Percentiles rank a stretch among this genome's conserved stretches.
Evolutionary conservation across 2,113 vertebrate genomes (phyloP).

Genomic region (Alectura lathami): DNA sequence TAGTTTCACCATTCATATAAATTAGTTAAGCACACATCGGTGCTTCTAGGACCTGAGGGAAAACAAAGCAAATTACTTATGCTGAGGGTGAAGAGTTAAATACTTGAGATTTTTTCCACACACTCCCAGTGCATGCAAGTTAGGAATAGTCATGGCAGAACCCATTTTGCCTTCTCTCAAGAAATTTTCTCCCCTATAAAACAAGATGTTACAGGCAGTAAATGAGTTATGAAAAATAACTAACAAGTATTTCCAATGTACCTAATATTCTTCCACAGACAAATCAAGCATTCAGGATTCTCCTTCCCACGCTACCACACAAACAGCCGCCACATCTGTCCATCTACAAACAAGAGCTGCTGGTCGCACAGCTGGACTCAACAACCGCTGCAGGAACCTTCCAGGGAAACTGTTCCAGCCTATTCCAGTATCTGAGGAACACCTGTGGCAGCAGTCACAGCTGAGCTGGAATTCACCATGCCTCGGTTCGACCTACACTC

Average conservation of each 20-base stretch:
- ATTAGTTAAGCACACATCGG: background rate
- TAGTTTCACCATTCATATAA: background rate
- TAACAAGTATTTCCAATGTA: background rate
- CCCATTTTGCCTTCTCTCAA: background rate
- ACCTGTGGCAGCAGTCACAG: background rate
- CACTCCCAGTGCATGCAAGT: background rate
- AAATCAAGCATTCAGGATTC: background rate
- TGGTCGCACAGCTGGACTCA: no score
- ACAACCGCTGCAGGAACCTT: background rate
- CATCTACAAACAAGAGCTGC: background rate
- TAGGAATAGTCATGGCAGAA: background rate
- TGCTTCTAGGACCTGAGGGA: background rate
- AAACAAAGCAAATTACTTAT: background rate
- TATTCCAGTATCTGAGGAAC: background rate
- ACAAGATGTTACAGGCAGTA: background rate
- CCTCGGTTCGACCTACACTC: background rate
- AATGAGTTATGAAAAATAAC: background rate
- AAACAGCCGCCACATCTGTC: background rate
- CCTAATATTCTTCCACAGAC: background rate
- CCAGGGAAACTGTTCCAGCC: no score
- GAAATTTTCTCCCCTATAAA: background rate
- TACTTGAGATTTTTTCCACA: conserved; percentile 12
- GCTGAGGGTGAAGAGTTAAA: conserved; percentile 7
- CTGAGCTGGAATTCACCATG: background rate
- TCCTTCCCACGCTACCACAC: background rate